These are phyloP conservation scores for Drosophila melanica DNA, from an alignment of 1,140 invertebrate genomes.

Conservation along the genomic window DNA sequence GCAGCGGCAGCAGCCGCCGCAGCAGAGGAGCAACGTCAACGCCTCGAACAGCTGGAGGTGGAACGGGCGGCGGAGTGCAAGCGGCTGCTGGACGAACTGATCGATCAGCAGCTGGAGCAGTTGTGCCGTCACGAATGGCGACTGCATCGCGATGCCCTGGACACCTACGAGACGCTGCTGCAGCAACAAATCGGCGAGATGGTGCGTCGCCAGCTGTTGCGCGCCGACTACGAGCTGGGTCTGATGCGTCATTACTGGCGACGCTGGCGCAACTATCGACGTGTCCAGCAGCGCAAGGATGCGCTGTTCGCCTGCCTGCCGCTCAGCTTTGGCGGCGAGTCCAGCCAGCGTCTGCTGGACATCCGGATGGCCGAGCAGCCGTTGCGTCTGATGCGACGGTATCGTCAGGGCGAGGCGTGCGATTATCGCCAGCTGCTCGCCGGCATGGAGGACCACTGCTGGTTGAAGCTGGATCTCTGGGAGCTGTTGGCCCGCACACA, in stretches of 20 bases:
- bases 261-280: slow-evolving; percentile 60
- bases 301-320: slow-evolving; percentile 52
- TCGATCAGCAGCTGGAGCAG: slow-evolving; percentile 12
- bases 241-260: slow-evolving; percentile 47
- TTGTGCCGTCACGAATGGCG: slow-evolving; percentile 38
- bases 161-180: slow-evolving; percentile 48
- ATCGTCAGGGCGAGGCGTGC: slow-evolving; percentile 67
- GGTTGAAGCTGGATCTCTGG: slow-evolving; percentile 68
- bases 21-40: slow-evolving; percentile 4
- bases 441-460: slow-evolving; percentile 49
- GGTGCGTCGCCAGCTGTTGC: slow-evolving; percentile 1
- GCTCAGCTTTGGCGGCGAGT: slow-evolving; percentile 48
- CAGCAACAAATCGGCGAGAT: slow-evolving; percentile 47
- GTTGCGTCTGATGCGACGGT: slow-evolving; percentile 68
- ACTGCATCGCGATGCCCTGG: background rate
- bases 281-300: slow-evolving; percentile 52
- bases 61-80: background rate
- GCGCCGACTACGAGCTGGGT: slow-evolving; percentile 41
- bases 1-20: slow-evolving; percentile 4
- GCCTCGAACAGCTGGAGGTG: background rate
- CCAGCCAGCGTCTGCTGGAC: slow-evolving; percentile 9
- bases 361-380: slow-evolving; percentile 20
- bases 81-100: slow-evolving; percentile 34
- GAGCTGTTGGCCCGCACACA: slow-evolving; percentile 27
- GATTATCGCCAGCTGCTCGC: slow-evolving; percentile 56